Conservation (phyloP, 2,797 vertebrate genomes). For the Petrocephalus schoutedeni region DNA sequence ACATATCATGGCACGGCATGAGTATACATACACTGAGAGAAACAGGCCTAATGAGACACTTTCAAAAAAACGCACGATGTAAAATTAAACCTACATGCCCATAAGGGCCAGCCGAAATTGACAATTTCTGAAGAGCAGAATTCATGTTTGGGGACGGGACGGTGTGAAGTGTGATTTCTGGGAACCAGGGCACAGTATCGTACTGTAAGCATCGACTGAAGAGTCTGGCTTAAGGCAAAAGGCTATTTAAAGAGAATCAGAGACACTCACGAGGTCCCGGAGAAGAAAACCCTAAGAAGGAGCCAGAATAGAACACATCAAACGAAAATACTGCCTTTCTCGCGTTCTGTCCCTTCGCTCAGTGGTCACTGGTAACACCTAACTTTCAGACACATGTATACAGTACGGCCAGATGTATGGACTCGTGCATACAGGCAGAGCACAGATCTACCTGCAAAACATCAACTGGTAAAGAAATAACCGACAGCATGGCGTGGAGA, state of each 20-base stretch:
- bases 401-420: not conserved
- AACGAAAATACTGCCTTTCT: not conserved
- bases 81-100: slow-evolving; percentile 9
- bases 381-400: not conserved
- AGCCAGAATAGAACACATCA: slow-evolving; percentile 16
- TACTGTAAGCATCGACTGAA: slow-evolving; percentile 26
- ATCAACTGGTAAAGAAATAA: not conserved
- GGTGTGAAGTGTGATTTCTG: slow-evolving; percentile 17
- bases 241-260: slow-evolving; percentile 40
- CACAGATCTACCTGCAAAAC: not conserved
- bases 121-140: slow-evolving; percentile 21
- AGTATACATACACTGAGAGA: not conserved
- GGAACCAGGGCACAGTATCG: slow-evolving; percentile 26
- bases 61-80: slow-evolving; percentile 24
- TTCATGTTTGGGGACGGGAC: not conserved
- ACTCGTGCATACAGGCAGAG: not conserved
- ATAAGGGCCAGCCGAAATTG: slow-evolving; percentile 17
- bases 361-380: not conserved
- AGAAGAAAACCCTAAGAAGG: slow-evolving; percentile 23
- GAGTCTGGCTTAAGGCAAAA: slow-evolving; percentile 33
- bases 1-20: not conserved
- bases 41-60: not conserved
- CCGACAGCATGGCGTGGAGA: not conserved
- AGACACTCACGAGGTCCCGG: slow-evolving; percentile 30
- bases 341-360: not conserved